Conservation (phyloP, 2,113 vertebrate genomes). For the Chascanopsetta lugubris region DNA sequence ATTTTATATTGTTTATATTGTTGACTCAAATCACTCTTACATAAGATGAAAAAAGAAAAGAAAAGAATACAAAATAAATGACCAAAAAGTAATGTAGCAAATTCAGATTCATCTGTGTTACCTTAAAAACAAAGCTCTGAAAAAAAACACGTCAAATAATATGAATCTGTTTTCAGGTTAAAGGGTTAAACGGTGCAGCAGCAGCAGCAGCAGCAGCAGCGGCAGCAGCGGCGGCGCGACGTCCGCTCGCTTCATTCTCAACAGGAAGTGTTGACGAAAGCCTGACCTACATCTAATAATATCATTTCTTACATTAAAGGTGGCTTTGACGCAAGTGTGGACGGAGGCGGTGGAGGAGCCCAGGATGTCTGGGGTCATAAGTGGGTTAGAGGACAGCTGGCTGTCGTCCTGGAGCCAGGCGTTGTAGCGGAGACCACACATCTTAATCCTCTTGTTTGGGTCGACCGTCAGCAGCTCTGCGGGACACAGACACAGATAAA, state of each 20-base stretch:
- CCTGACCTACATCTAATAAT: constrained; percentile 7
- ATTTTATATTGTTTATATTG: no score
- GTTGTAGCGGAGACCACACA: constrained; percentile 93
- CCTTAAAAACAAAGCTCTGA: no score
- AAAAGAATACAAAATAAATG: no score
- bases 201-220: background rate
- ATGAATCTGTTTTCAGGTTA: no score
- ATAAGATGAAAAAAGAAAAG: no score
- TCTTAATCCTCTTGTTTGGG: constrained; percentile 98
- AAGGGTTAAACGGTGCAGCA: background rate
- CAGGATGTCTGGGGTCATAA: constrained; percentile 97
- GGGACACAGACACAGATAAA: constrained; percentile 17
- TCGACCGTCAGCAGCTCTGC: constrained; percentile 96
- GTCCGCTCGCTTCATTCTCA: background rate
- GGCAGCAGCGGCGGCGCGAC: background rate
- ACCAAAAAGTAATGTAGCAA: no score
- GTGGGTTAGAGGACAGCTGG: constrained; percentile 95
- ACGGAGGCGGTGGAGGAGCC: constrained; percentile 94
- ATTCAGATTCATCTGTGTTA: no score
- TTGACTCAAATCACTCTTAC: no score
- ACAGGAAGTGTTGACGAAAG: background rate
- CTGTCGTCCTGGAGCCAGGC: constrained; percentile 98
- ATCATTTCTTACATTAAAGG: constrained; percentile 89
- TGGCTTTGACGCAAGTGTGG: constrained; percentile 96
- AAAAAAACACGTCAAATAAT: no score